Percentiles rank a stretch among this genome's conserved stretches.
Conservation (phyloP, 2,888 invertebrate genomes). For the Globia sparganii region DNA sequence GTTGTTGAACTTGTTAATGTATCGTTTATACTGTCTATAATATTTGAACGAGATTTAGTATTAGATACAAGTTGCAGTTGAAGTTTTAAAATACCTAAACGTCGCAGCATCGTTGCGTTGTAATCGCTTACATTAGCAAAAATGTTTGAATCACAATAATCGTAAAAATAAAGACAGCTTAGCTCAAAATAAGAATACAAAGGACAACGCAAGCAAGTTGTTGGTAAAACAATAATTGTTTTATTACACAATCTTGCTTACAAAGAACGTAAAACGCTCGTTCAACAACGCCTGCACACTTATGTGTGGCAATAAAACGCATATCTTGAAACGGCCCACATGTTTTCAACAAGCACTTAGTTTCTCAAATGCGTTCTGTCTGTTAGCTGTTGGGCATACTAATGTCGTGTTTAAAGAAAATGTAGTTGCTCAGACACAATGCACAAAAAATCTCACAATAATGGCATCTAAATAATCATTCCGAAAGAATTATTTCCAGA, state of each 20-base stretch:
- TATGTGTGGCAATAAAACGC: slow-evolving; percentile 57
- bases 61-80: not conserved
- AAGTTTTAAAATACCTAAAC: not conserved
- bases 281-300: slow-evolving; percentile 53
- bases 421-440: not conserved
- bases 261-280: slow-evolving; percentile 48
- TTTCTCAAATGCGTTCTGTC: slow-evolving; percentile 65
- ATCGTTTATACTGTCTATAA: slow-evolving; percentile 23
- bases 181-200: not conserved
- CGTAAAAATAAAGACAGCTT: not conserved
- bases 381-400: slow-evolving; percentile 21
- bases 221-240: slow-evolving; percentile 55
- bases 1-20: slow-evolving; percentile 56
- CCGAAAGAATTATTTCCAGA: slow-evolving; percentile 1
- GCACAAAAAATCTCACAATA: not conserved
- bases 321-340: slow-evolving; percentile 59
- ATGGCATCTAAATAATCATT: not conserved
- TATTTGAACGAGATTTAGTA: slow-evolving; percentile 34
- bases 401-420: slow-evolving; percentile 14
- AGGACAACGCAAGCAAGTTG: slow-evolving; percentile 10
- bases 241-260: slow-evolving; percentile 31
- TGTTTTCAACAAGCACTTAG: slow-evolving; percentile 74
- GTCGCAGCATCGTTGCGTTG: too few relatives aligned
- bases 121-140: not conserved
- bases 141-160: not conserved